Base-by-base conservation (phyloP, 2,888 invertebrate genomes). In the Nephrocerus scutellatus region DNA sequence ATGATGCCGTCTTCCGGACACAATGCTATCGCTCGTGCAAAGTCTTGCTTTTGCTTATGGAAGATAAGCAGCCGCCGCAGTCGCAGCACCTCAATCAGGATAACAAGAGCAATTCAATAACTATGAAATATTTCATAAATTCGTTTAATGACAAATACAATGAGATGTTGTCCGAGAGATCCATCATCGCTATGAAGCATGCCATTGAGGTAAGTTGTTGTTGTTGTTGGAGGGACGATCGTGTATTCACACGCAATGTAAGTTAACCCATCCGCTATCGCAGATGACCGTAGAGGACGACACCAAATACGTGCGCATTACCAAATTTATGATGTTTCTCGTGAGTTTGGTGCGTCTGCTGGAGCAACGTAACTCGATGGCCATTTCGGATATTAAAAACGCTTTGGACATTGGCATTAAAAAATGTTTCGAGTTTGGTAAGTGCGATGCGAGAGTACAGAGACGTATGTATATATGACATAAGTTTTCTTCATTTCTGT, bases 171-270 rank as follows among this genome's bases (percentile, higher is more conserved):
- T 53, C 46, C 3, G 63, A 63, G 18, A 53, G 57, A 5, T 48
- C 50, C 3, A 44, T 69, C n/a, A 45, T 43, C 23, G 59, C 64
- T 19, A 69, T 69, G 69, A 62, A 62, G 15, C 66, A 68, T 44
- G 56, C 56, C 12, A 54, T 68, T 33, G 61, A 67, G 52, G 68
- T 66, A 49, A 47, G 52, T 36, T 22, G 22, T 22, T 22, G 7
- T 9, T 22, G 26, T 26, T 14, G 26, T n/a, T 6, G 15, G 7
- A 7, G 15, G 15, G 15, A 15, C 7, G 29, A 16, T 7, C 9
- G 13, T 6, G 6, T 6, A 26, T 26, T 26, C 15, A 14, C 13
- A 29, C 6, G 22, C 14, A 8, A 3, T 9, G 12, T 3, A 26
- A 26, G 14, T 2, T 29, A 19, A 16, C 6, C 6, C 12, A 26